phyloP scores from a whole-genome alignment of 2,797 vertebrate genomes.

The Acanthurus tractus region DNA sequence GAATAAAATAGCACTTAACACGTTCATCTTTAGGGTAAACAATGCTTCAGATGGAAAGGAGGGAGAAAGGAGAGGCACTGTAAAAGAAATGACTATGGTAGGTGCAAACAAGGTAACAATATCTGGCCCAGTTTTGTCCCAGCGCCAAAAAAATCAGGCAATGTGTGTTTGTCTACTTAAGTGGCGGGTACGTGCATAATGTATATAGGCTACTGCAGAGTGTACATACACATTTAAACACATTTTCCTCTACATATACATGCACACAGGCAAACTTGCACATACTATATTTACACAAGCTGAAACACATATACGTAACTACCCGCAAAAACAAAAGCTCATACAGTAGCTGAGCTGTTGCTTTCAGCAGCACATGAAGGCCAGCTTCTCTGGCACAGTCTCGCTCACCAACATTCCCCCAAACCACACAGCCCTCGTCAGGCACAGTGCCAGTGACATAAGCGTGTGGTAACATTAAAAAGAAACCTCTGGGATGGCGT shows the following conservation, averaged over 20 bases:
- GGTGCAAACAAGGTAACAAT: conserved; percentile 60
- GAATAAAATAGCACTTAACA: conserved; percentile 30
- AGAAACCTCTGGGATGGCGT: conserved; percentile 72
- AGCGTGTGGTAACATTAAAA: conserved; percentile 79
- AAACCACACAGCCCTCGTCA: conserved; percentile 75
- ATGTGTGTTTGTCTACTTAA: conserved; percentile 46
- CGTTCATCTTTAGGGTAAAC: conserved; percentile 36
- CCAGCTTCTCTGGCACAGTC: conserved; percentile 56
- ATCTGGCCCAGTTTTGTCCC: conserved; percentile 55
- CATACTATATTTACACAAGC: conserved; percentile 19
- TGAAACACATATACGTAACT: conserved; percentile 25
- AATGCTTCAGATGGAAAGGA: conserved; percentile 19
- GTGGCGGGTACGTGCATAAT: conserved; percentile 31
- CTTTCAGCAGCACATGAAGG: conserved; percentile 64
- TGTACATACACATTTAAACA: conserved; percentile 24
- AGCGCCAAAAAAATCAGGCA: conserved; percentile 35
- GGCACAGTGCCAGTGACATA: conserved; percentile 78
- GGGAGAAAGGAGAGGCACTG: conserved; percentile 8
- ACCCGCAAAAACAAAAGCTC: conserved; percentile 58
- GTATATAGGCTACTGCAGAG: conserved; percentile 31
- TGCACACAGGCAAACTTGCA: conserved; percentile 14
- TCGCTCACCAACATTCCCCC: conserved; percentile 66
- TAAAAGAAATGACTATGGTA: conserved; percentile 34
- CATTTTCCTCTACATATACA: conserved; percentile 8
- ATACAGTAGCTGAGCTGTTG: conserved; percentile 72